Base-by-base conservation (phyloP, 2,113 vertebrate genomes). In the Rhea americana region DNA sequence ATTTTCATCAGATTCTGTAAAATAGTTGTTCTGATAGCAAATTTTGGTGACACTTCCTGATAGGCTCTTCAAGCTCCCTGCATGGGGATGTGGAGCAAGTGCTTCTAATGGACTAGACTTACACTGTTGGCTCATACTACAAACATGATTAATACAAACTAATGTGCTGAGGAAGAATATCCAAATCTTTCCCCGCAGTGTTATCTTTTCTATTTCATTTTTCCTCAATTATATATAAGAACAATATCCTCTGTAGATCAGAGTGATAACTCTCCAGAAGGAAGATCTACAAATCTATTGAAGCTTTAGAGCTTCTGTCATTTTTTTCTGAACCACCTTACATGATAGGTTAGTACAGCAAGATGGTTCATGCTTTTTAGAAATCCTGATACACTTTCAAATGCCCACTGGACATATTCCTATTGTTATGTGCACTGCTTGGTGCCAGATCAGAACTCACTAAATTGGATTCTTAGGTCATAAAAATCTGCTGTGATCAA, bases 381-480 rank as follows among this genome's bases (percentile, higher is more conserved):
- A 91, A 97, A 94, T 90, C 71, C 58, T 67, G 70, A 90, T 62
- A 67, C 50, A 55, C 20, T 24, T 7, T 47, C 71, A 71, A 91
- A 90, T 5, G 7, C 8, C 63, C 93, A n/a, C 13, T 39, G 53
- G 30, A n/a, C n/a, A 91, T 81, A 16, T 65, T 87, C 37, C 91
- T 59, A 25, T 41, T 95, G 39, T 68, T 11, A 14, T 93, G 71
- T 4, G 4, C 61, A 89, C 7, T 50, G 68, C 37, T 89, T 48
- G n/a, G 30, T 82, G 32, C 10, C 79, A 94, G 68, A 87, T 73
- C 65, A 90, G 90, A 95, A 91, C 16, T 80, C 56, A 79, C 45
- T 59, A 92, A 89, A 96, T 16, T 85, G 26, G 16, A 89, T 89
- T 74, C 65, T 82, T 70, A 88, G 59, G 50, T 50, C 17, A 77